Evolutionary conservation across 1,140 invertebrate species (phyloP).

Genomic region (Telenomus remus): DNA sequence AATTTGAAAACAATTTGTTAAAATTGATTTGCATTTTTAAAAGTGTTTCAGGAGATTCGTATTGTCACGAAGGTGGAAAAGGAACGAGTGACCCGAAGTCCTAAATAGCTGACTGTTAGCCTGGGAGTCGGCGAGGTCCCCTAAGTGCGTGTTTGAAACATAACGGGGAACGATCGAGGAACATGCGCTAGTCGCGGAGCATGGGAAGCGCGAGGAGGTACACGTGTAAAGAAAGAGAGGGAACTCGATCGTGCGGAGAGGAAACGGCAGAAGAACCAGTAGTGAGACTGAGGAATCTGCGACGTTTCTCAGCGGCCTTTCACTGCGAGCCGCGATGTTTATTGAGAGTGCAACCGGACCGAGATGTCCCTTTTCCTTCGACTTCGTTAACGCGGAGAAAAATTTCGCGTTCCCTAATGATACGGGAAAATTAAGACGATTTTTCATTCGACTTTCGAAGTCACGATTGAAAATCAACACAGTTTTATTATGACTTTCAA

Average conservation of each 20-base stretch:
- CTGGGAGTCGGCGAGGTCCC: slow-evolving; percentile 30
- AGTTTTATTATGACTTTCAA: too few species aligned
- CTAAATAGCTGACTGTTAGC: slow-evolving; percentile 31
- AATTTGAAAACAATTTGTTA: too few species aligned
- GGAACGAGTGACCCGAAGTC: slow-evolving; percentile 41
- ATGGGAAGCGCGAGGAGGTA: slow-evolving; percentile 32
- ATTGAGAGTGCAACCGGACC: slow-evolving; percentile 48
- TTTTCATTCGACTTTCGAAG: background rate
- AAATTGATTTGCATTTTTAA: too few species aligned
- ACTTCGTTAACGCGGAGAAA: slow-evolving; percentile 4
- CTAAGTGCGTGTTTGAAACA: slow-evolving; percentile 53
- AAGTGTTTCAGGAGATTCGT: too few species aligned
- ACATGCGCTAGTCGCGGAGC: slow-evolving; percentile 33
- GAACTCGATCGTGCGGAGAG: slow-evolving; percentile 21
- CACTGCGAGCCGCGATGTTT: slow-evolving; percentile 46
- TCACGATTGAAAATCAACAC: background rate
- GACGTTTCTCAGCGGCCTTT: slow-evolving; percentile 58
- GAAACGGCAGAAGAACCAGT: slow-evolving; percentile 40
- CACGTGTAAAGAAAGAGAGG: slow-evolving; percentile 46
- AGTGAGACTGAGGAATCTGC: slow-evolving; percentile 50
- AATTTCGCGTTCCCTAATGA: slow-evolving; percentile 1
- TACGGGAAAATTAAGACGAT: background rate
- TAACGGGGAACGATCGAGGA: slow-evolving; percentile 55
- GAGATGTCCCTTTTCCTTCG: slow-evolving; percentile 30
- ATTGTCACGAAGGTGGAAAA: background rate